phyloP scores from a whole-genome alignment of 1,140 invertebrate genomes.

The Sitobion miscanthi region DNA sequence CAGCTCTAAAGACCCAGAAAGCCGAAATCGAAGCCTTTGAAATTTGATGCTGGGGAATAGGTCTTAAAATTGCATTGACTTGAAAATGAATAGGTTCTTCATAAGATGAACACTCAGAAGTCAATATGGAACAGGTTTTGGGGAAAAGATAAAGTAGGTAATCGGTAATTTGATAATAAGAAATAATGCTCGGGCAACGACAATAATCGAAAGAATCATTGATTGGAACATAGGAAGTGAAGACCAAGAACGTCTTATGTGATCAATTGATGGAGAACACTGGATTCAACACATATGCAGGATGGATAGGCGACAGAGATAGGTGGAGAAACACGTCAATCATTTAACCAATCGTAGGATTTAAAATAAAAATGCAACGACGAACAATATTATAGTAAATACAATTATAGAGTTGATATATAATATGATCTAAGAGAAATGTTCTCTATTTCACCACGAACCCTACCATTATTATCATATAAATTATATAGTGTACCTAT shows the following conservation, averaged over 20 bases:
- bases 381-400: too few relatives aligned
- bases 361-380: not conserved
- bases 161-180: not conserved
- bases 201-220: not conserved
- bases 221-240: too few relatives aligned
- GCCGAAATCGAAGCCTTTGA: not conserved
- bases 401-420: too few relatives aligned
- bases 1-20: not conserved
- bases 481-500: too few relatives aligned
- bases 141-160: not conserved
- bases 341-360: not conserved
- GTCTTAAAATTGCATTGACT: not conserved
- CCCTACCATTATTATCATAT: too few relatives aligned
- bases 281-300: not conserved
- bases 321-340: not conserved
- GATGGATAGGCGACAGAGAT: not conserved
- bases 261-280: not conserved
- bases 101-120: not conserved
- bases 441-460: too few relatives aligned
- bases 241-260: not conserved
- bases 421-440: too few relatives aligned
- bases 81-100: not conserved
- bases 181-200: not conserved
- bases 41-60: not conserved
- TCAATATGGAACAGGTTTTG: not conserved